Evolutionary conservation across 2,113 vertebrate species (phyloP).

Genomic region (Balaeniceps rex): DNA sequence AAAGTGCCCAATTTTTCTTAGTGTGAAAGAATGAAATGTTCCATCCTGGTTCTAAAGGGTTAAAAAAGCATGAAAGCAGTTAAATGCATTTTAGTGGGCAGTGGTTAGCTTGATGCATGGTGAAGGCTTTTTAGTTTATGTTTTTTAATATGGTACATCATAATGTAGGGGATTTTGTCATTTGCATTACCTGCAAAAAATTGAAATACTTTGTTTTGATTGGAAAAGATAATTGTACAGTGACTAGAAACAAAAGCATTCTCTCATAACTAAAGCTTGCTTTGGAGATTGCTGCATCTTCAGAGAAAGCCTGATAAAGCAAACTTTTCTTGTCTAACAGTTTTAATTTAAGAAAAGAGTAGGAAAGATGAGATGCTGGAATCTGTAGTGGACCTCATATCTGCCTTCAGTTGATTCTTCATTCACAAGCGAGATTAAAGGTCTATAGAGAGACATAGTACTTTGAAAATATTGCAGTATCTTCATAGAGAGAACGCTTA

Average conservation of each 20-base stretch:
- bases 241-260: constrained; percentile 15
- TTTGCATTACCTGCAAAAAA: constrained; percentile 14
- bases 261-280: not conserved
- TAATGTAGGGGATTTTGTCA: constrained; percentile 11
- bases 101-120: constrained; percentile 78
- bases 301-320: not conserved
- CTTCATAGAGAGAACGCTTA: not conserved
- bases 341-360: not conserved
- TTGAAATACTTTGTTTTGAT: not conserved
- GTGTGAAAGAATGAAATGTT: not conserved
- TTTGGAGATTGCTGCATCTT: constrained; percentile 1
- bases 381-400: not conserved
- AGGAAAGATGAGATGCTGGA: not conserved
- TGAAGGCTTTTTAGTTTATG: constrained; percentile 71
- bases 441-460: not conserved
- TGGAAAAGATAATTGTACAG: not conserved
- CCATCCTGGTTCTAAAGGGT: constrained; percentile 79
- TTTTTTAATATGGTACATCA: constrained; percentile 60
- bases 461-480: not conserved
- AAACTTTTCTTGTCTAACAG: not conserved
- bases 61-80: constrained; percentile 81
- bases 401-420: not conserved
- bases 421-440: not conserved
- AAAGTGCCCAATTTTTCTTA: constrained; percentile 6
- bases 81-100: constrained; percentile 76